phyloP scores from a whole-genome alignment of 2,113 vertebrate genomes.

The Hemiprocne comata region DNA sequence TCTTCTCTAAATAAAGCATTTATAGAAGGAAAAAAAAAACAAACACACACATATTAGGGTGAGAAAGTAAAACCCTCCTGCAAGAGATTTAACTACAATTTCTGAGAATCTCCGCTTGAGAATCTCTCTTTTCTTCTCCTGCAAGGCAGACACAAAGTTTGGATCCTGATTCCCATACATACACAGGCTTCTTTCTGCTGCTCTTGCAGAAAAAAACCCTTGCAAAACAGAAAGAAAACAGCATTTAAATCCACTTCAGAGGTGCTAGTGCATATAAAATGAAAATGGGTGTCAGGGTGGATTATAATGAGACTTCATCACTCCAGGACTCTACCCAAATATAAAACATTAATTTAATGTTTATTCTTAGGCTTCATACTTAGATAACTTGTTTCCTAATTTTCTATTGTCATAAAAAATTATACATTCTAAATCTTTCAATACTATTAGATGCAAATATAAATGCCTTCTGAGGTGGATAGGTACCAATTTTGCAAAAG shows the following conservation, averaged over 20 bases:
- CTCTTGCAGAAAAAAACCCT: background rate
- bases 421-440: background rate
- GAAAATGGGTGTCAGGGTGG: background rate
- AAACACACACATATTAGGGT: background rate
- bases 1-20: background rate
- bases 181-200: background rate
- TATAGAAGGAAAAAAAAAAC: background rate
- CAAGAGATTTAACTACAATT: background rate
- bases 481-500: background rate
- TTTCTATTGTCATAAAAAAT: background rate
- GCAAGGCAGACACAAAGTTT: background rate
- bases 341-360: background rate
- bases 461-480: background rate
- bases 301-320: background rate
- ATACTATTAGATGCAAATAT: background rate
- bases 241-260: background rate
- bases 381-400: background rate
- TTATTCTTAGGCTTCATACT: background rate
- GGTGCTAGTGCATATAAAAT: background rate
- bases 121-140: background rate
- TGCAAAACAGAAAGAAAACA: background rate
- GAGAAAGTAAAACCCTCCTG: background rate
- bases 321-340: background rate
- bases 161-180: background rate
- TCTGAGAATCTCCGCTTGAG: background rate